Conservation (phyloP, 2,113 vertebrate genomes). For the Gorsachius goisagi region DNA sequence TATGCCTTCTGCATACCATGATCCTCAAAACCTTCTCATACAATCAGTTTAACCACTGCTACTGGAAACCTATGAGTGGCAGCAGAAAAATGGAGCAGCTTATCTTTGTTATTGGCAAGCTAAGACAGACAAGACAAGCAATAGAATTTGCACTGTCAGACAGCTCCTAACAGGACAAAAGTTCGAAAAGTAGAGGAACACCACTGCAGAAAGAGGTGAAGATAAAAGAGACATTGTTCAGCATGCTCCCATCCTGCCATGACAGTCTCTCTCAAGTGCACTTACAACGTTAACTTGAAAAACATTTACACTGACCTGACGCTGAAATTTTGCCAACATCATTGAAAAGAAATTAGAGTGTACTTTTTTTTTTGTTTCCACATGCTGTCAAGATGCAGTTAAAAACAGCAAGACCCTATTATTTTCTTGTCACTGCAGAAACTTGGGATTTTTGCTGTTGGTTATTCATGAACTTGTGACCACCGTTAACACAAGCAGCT, state of each 20-base stretch:
- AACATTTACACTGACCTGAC: background rate
- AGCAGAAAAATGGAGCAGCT: background rate
- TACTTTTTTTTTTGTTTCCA: background rate
- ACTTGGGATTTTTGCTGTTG: background rate
- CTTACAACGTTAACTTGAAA: background rate
- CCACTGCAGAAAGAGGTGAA: background rate
- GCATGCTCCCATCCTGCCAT: background rate
- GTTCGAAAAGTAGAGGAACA: background rate
- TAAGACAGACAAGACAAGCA: background rate
- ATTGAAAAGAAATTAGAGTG: background rate
- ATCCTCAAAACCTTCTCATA: background rate
- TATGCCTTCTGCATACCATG: background rate
- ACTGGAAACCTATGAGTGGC: background rate
- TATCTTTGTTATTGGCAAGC: background rate
- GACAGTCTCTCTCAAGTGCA: rapidly evolving
- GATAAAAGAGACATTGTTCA: background rate
- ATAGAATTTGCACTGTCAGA: background rate
- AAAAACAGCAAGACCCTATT: background rate
- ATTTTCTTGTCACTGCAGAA: background rate
- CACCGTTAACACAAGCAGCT: background rate
- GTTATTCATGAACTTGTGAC: background rate
- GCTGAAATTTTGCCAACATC: background rate
- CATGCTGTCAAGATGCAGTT: background rate
- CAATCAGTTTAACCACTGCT: background rate
- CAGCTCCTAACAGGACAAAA: background rate